A percentile compares a stretch with the other conserved stretches of the same genome.
Evolutionary conservation across 2,888 invertebrate genomes (phyloP).

Genomic region (Campoplex nolae): DNA sequence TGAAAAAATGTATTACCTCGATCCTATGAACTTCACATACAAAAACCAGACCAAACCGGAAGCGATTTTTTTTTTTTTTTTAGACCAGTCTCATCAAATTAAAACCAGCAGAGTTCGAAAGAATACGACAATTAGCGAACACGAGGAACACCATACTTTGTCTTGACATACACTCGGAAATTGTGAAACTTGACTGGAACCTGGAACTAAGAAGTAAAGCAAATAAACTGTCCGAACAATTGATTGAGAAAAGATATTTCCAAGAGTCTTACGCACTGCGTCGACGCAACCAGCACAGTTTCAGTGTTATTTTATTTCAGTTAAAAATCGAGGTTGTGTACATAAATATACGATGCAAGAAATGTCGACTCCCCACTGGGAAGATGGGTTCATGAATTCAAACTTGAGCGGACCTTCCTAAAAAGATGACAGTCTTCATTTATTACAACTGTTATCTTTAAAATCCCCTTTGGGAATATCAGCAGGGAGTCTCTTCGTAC

Average conservation of each 20-base stretch:
- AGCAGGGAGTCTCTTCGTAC: constrained; percentile 55
- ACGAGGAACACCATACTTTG: not conserved
- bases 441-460: constrained; percentile 10
- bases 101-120: not conserved
- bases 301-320: not conserved
- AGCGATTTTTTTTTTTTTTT: too few species aligned
- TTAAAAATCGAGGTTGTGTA: not conserved
- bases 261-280: not conserved
- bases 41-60: too few species aligned
- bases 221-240: not conserved
- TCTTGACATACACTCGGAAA: not conserved
- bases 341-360: constrained; percentile 4
- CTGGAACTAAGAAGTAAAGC: not conserved
- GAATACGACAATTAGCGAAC: not conserved
- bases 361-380: constrained; percentile 38
- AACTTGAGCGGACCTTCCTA: constrained; percentile 19
- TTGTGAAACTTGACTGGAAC: not conserved
- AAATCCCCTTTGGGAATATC: constrained; percentile 36
- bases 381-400: constrained; percentile 22
- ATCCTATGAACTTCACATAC: too few species aligned
- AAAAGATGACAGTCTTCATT: constrained; percentile 41
- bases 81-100: not conserved
- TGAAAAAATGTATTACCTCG: too few species aligned
- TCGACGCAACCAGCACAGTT: not conserved
- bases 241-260: not conserved